Evolutionary conservation across 2,797 vertebrate genomes (phyloP).

Genomic region (Martes flavigula): DNA sequence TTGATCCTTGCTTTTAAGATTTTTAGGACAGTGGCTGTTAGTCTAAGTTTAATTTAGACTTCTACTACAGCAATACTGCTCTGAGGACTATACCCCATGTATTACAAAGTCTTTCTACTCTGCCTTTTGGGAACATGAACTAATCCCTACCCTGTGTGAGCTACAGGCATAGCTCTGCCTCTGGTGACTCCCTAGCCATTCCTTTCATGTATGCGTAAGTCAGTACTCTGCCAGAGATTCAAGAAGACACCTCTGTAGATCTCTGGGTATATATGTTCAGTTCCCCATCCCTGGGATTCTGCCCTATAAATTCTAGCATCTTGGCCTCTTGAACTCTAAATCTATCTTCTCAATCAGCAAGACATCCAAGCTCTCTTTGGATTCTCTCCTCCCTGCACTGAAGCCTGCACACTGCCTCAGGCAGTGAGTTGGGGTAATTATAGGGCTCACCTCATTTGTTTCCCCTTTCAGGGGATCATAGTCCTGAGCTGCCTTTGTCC

Average conservation of each 20-base stretch:
- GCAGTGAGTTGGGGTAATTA: not conserved
- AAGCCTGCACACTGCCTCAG: constrained; percentile 11
- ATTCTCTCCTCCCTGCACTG: not conserved
- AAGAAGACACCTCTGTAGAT: not conserved
- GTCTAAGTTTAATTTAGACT: not conserved
- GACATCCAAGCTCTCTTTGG: not conserved
- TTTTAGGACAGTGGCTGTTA: not conserved
- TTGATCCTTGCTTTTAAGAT: constrained; percentile 25
- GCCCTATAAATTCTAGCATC: constrained; percentile 39
- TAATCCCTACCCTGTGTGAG: not conserved
- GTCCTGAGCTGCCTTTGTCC: not conserved
- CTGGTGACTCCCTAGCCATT: not conserved
- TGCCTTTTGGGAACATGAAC: not conserved
- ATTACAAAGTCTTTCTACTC: not conserved
- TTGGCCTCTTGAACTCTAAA: constrained; percentile 46
- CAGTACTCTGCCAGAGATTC: not conserved
- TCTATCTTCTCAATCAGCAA: constrained; percentile 54
- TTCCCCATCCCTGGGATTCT: not conserved
- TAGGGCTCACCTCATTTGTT: constrained; percentile 36
- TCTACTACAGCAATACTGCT: not conserved
- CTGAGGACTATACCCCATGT: not conserved
- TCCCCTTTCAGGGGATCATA: not conserved
- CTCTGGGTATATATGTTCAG: not conserved
- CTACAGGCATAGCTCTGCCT: not conserved
- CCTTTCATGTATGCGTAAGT: constrained; percentile 10